A percentile compares a stretch with the other conserved stretches of the same genome.
Evolutionary conservation across 2,797 vertebrate species (phyloP).

Genomic region (Calcarius lapponicus): DNA sequence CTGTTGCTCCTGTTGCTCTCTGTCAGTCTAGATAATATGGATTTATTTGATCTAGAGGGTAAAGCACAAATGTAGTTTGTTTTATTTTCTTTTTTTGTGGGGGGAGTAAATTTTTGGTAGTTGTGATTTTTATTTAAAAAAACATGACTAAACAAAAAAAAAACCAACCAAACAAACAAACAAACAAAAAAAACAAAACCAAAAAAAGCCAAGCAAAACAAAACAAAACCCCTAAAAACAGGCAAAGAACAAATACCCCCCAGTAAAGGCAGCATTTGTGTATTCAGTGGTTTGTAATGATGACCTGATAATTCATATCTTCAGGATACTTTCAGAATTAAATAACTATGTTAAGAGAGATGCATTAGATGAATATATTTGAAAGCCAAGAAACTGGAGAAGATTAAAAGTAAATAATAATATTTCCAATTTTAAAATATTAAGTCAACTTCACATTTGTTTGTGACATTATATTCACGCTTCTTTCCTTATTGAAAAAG

Average conservation of each 20-base stretch:
- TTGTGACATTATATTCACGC: not conserved
- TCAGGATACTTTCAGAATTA: not conserved
- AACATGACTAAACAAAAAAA: not conserved
- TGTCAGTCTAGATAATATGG: not conserved
- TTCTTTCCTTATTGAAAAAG: not conserved
- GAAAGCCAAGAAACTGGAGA: not conserved
- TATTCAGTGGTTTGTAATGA: not conserved
- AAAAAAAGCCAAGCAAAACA: not conserved
- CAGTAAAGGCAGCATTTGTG: not conserved
- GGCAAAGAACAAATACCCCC: not conserved
- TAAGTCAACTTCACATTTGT: not conserved
- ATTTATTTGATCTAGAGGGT: not conserved
- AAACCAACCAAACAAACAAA: no score
- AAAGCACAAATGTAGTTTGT: not conserved
- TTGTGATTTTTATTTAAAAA: not conserved
- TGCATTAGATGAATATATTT: not conserved
- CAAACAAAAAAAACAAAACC: not conserved
- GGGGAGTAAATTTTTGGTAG: rapidly evolving
- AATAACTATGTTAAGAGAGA: not conserved
- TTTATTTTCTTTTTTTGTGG: rapidly evolving
- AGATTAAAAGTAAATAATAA: not conserved
- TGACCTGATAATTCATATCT: not conserved
- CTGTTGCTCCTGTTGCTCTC: not conserved
- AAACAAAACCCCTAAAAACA: not conserved
- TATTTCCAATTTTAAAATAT: not conserved